Conservation (phyloP, 2,797 vertebrate genomes). For the Rousettus madagascariensis region DNA sequence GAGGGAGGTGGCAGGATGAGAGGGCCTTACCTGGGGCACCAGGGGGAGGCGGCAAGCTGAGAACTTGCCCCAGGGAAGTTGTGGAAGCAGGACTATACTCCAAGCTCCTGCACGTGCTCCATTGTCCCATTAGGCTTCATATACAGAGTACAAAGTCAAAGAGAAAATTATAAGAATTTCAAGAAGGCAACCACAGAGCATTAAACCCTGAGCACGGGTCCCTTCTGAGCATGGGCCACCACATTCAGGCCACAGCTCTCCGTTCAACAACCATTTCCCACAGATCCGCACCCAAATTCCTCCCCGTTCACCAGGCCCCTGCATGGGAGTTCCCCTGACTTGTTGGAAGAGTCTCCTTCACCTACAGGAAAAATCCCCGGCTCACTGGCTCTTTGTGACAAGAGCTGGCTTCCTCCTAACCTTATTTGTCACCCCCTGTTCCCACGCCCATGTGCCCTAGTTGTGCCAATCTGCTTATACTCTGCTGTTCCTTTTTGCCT, state of each 20-base stretch:
- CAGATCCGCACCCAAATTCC: neutral
- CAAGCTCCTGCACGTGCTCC: neutral
- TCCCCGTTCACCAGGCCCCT: neutral
- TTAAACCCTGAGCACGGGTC: neutral
- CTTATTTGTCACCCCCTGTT: neutral
- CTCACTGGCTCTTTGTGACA: neutral
- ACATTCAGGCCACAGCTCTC: neutral
- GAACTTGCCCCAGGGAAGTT: neutral
- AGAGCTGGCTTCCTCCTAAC: neutral
- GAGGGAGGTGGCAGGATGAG: neutral
- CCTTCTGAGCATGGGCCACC: neutral
- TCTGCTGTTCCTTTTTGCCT: too few relatives aligned
- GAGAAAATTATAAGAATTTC: neutral
- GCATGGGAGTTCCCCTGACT: neutral
- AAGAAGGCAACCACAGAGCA: neutral
- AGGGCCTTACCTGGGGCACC: fast-evolving
- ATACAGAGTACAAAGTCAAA: neutral
- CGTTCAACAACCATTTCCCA: neutral
- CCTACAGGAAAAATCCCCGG: too few relatives aligned
- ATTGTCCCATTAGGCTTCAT: neutral
- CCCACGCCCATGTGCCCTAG: neutral
- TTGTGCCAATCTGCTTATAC: too few relatives aligned
- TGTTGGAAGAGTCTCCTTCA: neutral
- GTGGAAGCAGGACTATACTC: neutral
- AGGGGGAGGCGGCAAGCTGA: neutral